Percentiles rank a stretch among this genome's conserved stretches.
Conservation (phyloP, 2,888 invertebrate species). For the Abscondita cerata region DNA sequence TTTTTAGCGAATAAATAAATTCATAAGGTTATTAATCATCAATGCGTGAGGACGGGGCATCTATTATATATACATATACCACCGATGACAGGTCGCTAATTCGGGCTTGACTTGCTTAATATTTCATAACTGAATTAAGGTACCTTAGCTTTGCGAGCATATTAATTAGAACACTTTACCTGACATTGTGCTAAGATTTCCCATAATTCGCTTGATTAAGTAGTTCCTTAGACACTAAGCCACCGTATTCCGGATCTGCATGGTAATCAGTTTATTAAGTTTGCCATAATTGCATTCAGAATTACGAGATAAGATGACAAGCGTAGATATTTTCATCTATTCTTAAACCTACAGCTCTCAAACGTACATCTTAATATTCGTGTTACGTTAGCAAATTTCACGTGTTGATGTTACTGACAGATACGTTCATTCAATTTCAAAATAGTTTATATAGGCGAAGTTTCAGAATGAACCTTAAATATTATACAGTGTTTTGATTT, state of each 20-base stretch:
- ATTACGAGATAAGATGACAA: conserved; percentile 46
- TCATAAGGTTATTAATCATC: conserved; percentile 51
- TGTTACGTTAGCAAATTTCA: too few species aligned
- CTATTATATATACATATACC: conserved; percentile 43
- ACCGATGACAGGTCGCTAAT: conserved; percentile 53
- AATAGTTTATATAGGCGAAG: too few species aligned
- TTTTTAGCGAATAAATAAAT: conserved; percentile 47
- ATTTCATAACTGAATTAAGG: conserved; percentile 56
- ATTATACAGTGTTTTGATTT: too few species aligned
- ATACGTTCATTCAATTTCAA: too few species aligned
- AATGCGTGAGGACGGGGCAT: conserved; percentile 46
- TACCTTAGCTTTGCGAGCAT: conserved; percentile 51
- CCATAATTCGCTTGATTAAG: conserved; percentile 55
- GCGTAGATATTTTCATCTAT: conserved; percentile 29
- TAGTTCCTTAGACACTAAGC: conserved; percentile 50
- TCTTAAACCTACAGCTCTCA: conserved; percentile 22
- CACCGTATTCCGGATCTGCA: conserved; percentile 49
- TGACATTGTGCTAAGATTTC: conserved; percentile 56
- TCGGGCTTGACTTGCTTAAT: conserved; percentile 52
- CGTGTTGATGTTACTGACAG: too few species aligned
- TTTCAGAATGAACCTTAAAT: too few species aligned
- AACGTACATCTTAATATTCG: conserved; percentile 10
- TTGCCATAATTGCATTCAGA: conserved; percentile 49
- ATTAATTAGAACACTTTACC: conserved; percentile 54
- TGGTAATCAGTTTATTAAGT: conserved; percentile 55